phyloP scores from a whole-genome alignment of 2,113 vertebrate species.

The Thalassarche chlororhynchos region DNA sequence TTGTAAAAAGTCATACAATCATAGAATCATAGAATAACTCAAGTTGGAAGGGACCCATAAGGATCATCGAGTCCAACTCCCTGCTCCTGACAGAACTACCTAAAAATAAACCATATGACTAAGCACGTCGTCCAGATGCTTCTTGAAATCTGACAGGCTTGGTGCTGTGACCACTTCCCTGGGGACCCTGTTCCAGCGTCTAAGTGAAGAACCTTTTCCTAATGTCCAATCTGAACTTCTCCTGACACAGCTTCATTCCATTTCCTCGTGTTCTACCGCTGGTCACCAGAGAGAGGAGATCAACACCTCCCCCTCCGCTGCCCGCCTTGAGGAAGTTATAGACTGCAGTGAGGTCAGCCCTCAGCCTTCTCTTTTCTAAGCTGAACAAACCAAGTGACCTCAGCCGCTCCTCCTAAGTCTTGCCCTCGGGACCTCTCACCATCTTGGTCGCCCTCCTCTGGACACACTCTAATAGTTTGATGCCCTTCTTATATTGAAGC shows the following conservation, averaged over 20 bases:
- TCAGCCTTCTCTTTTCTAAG: background rate
- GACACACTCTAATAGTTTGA: background rate
- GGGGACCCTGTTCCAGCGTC: background rate
- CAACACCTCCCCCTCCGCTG: accelerated
- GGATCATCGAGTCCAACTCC: background rate
- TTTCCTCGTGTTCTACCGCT: accelerated
- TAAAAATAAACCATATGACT: background rate
- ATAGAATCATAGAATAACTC: background rate
- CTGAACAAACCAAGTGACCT: background rate
- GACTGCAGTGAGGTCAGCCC: background rate
- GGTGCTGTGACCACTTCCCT: too few relatives aligned
- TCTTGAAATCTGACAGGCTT: background rate
- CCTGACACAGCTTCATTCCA: background rate
- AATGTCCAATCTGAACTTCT: background rate
- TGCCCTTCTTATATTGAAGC: background rate
- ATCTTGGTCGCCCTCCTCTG: background rate
- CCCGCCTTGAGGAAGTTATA: background rate
- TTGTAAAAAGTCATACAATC: background rate
- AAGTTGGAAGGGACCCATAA: background rate
- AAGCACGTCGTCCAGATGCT: background rate
- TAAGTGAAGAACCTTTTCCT: background rate
- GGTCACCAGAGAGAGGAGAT: background rate
- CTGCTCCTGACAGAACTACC: background rate
- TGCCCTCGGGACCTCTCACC: background rate
- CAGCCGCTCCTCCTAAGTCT: background rate